Evolutionary conservation across 2,113 vertebrate species (phyloP).

Genomic region (Donacobius atricapilla): DNA sequence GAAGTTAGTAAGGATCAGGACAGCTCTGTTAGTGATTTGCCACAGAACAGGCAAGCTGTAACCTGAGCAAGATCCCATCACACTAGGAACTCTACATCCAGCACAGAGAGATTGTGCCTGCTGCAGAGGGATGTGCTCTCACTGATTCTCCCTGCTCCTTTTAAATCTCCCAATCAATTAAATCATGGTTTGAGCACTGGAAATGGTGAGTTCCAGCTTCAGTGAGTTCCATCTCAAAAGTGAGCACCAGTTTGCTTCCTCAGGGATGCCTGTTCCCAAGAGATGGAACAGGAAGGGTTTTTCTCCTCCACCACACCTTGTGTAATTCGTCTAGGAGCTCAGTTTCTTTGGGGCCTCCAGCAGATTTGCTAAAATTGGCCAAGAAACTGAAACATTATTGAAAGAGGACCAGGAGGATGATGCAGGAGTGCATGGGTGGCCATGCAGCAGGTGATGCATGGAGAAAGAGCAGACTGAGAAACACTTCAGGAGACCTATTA

Average conservation of each 20-base stretch:
- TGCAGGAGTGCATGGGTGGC: accelerated
- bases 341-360: not conserved
- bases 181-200: not conserved
- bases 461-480: not conserved
- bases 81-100: not conserved
- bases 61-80: not conserved
- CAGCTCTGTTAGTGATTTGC: not conserved
- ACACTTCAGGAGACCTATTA: accelerated
- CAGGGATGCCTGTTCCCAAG: not conserved
- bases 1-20: not conserved
- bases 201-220: not conserved
- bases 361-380: not conserved
- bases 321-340: not conserved
- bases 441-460: not conserved
- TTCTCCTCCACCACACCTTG: not conserved
- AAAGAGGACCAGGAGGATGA: not conserved
- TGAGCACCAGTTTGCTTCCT: not conserved
- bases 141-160: not conserved
- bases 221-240: not conserved
- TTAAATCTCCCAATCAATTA: not conserved
- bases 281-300: not conserved
- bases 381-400: not conserved
- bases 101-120: not conserved
- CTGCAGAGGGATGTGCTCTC: not conserved
- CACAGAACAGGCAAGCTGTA: not conserved